A percentile compares a stretch with the other conserved stretches of the same genome.
phyloP scores from a whole-genome alignment of 2,888 invertebrate species.

The Clistopyga incitator region DNA sequence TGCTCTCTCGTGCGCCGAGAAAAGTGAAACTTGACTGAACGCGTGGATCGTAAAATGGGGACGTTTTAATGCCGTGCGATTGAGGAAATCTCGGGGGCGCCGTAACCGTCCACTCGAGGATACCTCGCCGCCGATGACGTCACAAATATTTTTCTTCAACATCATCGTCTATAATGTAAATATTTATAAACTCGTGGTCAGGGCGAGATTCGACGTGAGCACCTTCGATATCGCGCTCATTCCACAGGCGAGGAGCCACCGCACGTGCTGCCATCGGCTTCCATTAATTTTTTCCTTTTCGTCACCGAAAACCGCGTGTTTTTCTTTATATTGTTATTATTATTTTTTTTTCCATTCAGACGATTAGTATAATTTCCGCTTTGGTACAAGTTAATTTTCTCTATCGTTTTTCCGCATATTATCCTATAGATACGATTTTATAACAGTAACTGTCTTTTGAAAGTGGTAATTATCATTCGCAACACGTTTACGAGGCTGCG shows the following conservation, averaged over 20 bases:
- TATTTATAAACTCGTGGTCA: constrained; percentile 30
- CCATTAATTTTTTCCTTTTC: constrained; percentile 3
- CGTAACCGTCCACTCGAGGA: constrained; percentile 31
- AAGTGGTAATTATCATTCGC: constrained; percentile 18
- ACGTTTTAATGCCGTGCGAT: constrained; percentile 14
- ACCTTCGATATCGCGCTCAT: no score
- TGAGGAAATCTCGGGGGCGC: constrained; percentile 2
- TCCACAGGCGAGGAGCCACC: no score
- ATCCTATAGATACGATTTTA: constrained; percentile 33
- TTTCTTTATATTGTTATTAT: no score
- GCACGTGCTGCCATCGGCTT: background rate
- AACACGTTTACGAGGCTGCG: background rate
- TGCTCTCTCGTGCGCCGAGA: constrained; percentile 48
- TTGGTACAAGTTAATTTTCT: constrained; percentile 15
- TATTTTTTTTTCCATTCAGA: background rate
- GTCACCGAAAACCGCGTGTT: background rate
- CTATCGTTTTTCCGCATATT: background rate
- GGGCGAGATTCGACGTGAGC: background rate
- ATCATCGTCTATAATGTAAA: constrained; percentile 47
- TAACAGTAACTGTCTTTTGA: background rate
- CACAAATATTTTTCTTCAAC: constrained; percentile 22
- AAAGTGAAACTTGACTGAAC: constrained; percentile 47
- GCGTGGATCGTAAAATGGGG: constrained; percentile 24
- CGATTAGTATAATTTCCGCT: constrained; percentile 27
- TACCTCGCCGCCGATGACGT: constrained; percentile 2